A percentile compares a stretch with the other conserved stretches of the same genome.
phyloP scores from a whole-genome alignment of 2,113 vertebrate species.

The Crypturellus undulatus region DNA sequence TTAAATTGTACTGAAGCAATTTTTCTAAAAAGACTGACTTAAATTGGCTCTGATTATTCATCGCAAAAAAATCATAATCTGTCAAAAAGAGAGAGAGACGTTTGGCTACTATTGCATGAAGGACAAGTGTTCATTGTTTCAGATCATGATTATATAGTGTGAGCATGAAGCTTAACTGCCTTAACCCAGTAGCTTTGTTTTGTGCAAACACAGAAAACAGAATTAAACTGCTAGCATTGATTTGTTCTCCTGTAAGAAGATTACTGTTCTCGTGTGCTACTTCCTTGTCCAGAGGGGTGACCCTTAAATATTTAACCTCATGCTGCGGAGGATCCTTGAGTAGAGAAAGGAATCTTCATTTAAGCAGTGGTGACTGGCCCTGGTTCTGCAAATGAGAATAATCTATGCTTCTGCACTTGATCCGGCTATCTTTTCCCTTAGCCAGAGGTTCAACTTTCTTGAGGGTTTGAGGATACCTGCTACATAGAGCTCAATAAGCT shows the following conservation, averaged over 20 bases:
- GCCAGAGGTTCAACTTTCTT: background rate
- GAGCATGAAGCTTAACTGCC: background rate
- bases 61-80: background rate
- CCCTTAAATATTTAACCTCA: background rate
- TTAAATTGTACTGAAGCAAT: background rate
- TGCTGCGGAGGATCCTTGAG: background rate
- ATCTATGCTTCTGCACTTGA: background rate
- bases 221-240: background rate
- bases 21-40: background rate
- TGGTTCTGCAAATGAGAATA: accelerated
- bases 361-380: background rate
- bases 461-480: background rate
- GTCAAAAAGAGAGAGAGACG: background rate
- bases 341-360: background rate
- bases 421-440: background rate
- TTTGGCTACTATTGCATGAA: background rate
- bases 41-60: background rate
- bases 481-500: background rate
- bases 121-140: background rate
- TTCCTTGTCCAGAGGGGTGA: background rate
- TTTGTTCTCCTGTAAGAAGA: background rate
- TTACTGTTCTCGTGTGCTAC: background rate
- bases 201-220: background rate
- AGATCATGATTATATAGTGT: background rate
- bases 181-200: background rate